Conservation (phyloP, 2,888 invertebrate species). For the Exephanes ischioxanthus region DNA sequence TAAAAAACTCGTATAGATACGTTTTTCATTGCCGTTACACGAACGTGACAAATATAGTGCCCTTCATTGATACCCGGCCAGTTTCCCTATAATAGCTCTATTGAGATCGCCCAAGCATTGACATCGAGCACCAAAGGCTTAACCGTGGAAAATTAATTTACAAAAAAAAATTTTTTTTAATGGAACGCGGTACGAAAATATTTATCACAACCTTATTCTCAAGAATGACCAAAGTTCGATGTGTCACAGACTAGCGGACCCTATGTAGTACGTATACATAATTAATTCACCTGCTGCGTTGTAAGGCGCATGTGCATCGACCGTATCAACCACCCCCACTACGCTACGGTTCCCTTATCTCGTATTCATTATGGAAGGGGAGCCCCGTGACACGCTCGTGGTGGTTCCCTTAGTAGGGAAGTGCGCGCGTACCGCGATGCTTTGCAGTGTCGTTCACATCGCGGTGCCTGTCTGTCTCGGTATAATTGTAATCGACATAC, state of each 20-base stretch:
- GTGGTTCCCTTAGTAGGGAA: constrained; percentile 78
- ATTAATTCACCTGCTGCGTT: constrained; percentile 51
- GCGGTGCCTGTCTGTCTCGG: constrained; percentile 75
- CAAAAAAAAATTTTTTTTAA: no score
- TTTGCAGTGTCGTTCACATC: constrained; percentile 78
- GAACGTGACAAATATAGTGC: no score
- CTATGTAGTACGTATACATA: constrained; percentile 57
- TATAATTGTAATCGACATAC: constrained; percentile 63
- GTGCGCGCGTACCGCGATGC: constrained; percentile 83
- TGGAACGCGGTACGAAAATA: background rate
- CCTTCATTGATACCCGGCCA: background rate
- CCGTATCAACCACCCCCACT: constrained; percentile 55
- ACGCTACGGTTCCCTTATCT: constrained; percentile 58
- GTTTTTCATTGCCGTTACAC: no score
- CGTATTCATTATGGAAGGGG: constrained; percentile 58
- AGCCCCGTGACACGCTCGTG: constrained; percentile 69
- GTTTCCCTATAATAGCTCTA: no score
- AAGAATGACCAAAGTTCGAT: background rate
- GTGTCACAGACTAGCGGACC: constrained; percentile 5
- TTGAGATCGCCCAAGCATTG: no score
- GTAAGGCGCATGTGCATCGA: constrained; percentile 66
- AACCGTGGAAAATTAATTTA: no score
- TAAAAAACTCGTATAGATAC: no score
- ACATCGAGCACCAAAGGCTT: no score
- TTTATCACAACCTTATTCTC: background rate